Evolutionary conservation across 1,140 invertebrate genomes (phyloP).

Genomic region (Xylocopa sonorina): DNA sequence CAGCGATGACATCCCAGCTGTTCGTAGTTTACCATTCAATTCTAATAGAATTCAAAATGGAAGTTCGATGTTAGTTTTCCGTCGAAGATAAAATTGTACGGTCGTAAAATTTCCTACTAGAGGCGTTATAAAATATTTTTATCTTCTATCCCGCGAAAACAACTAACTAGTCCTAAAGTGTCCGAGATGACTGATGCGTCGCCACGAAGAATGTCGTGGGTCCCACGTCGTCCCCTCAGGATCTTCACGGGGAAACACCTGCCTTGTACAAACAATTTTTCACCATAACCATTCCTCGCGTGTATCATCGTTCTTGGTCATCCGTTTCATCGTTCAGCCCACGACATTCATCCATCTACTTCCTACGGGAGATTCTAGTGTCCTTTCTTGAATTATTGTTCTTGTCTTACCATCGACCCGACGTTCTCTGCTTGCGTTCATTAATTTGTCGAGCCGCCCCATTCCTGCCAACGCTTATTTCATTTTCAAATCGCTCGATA

Average conservation of each 20-base stretch:
- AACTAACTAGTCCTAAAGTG: constrained; percentile 44
- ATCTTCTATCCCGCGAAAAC: not conserved
- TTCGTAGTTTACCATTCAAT: too few species aligned
- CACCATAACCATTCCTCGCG: constrained; percentile 59
- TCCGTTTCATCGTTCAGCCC: constrained; percentile 10
- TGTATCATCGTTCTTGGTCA: constrained; percentile 39
- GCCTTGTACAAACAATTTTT: constrained; percentile 69
- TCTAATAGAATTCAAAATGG: not conserved
- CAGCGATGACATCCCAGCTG: not conserved
- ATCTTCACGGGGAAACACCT: constrained; percentile 64
- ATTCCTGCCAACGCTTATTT: not conserved
- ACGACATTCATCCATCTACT: constrained; percentile 31
- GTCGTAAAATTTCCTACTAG: not conserved
- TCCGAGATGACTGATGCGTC: constrained; percentile 62
- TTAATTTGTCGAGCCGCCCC: not conserved
- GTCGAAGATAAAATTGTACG: not conserved
- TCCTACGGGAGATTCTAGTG: not conserved
- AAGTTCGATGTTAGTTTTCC: not conserved
- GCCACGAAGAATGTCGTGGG: constrained; percentile 48
- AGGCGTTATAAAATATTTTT: constrained; percentile 36
- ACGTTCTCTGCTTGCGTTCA: not conserved
- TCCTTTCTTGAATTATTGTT: constrained; percentile 29
- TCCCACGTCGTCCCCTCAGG: constrained; percentile 36
- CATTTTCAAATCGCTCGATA: not conserved
- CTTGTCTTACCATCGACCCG: not conserved